Conservation (phyloP, 2,113 vertebrate species). For the Morone saxatilis region DNA sequence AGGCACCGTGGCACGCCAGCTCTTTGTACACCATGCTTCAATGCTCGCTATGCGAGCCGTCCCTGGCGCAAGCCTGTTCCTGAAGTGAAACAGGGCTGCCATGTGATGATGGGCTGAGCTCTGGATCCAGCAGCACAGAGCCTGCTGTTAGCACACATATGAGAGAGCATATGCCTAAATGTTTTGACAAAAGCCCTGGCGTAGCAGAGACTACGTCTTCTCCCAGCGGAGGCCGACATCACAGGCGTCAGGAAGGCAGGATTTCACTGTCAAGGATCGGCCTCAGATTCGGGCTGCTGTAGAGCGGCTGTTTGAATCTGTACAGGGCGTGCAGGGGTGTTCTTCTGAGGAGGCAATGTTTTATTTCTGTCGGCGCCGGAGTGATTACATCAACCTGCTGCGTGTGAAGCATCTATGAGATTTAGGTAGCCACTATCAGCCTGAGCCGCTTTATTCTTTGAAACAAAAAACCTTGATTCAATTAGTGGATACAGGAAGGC, state of each 20-base stretch:
- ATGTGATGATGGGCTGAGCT: background rate
- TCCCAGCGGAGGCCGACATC: conserved; percentile 26
- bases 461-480: conserved; percentile 9
- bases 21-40: background rate
- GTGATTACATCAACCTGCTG: conserved; percentile 21
- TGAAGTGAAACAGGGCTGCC: background rate
- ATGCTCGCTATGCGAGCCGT: background rate
- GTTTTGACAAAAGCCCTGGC: conserved; percentile 19
- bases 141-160: conserved; percentile 8
- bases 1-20: background rate
- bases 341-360: background rate
- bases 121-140: background rate
- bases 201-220: background rate
- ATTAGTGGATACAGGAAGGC: conserved; percentile 16
- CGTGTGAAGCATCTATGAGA: conserved; percentile 11
- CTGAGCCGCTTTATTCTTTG: conserved; percentile 13
- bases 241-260: background rate
- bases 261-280: background rate
- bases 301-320: background rate
- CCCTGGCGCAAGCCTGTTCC: background rate
- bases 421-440: background rate
- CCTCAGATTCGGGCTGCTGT: conserved; percentile 11
- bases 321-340: background rate
- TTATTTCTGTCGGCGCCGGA: background rate
- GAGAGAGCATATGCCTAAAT: conserved; percentile 42